Evolutionary conservation across 2,113 vertebrate species (phyloP).

Genomic region (Chitala chitala): DNA sequence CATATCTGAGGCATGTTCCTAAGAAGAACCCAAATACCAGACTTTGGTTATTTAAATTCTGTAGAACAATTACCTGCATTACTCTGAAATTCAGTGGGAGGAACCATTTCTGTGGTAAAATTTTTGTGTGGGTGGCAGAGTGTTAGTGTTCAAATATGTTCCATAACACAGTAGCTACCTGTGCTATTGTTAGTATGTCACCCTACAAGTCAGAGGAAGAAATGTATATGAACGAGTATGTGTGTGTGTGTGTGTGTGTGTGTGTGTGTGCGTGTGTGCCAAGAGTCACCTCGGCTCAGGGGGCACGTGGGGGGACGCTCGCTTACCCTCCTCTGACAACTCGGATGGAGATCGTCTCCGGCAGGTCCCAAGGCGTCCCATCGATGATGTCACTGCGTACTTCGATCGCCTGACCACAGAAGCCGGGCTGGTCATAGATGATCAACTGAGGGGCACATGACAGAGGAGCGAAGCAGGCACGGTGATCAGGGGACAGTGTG

Average conservation of each 20-base stretch:
- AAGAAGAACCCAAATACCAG: too few species aligned
- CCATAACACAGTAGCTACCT: too few species aligned
- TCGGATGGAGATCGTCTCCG: constrained; percentile 73
- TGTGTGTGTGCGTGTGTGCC: not conserved
- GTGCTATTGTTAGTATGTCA: not conserved
- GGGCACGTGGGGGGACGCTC: not conserved
- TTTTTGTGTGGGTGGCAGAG: too few species aligned
- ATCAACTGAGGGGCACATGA: constrained; percentile 63
- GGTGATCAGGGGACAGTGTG: not conserved
- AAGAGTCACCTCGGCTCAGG: not conserved
- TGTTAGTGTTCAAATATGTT: too few species aligned
- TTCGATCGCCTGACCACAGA: constrained; percentile 70
- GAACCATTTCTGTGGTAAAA: too few species aligned
- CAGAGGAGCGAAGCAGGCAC: not conserved
- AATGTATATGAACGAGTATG: not conserved
- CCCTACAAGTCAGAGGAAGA: not conserved
- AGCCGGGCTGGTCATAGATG: constrained; percentile 72
- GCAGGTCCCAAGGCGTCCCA: constrained; percentile 71
- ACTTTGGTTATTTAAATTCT: too few species aligned
- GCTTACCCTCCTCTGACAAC: constrained; percentile 89
- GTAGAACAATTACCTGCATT: too few species aligned
- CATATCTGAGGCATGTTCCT: too few species aligned
- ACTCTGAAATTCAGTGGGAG: too few species aligned
- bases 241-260: not conserved
- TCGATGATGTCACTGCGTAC: constrained; percentile 68